These are phyloP conservation scores for Drosophila sordidapex DNA, from an alignment of 2,888 invertebrate species.

Conservation along the genomic window DNA sequence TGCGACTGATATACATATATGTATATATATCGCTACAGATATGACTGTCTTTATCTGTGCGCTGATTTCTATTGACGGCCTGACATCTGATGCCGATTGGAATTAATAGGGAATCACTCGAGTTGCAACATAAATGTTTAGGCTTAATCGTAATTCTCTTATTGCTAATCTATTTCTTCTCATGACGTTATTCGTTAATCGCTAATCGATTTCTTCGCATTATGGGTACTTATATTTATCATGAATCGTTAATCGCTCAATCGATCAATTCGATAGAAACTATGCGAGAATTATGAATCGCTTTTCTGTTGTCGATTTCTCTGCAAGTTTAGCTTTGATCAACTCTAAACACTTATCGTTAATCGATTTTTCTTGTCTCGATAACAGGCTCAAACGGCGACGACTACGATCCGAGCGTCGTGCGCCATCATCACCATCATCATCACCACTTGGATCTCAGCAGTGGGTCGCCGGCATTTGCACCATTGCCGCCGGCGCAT, in stretches of 20 bases:
- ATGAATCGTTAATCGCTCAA: neutral
- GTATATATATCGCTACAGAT: slow-evolving; percentile 46
- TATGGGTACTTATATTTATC: neutral
- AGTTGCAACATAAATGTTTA: slow-evolving; percentile 1
- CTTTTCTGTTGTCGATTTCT: neutral
- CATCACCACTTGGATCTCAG: slow-evolving; percentile 70
- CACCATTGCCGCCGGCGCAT: slow-evolving; percentile 40
- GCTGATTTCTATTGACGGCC: slow-evolving; percentile 36
- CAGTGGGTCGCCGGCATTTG: slow-evolving; percentile 45
- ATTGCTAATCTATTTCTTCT: slow-evolving; percentile 4
- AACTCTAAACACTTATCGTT: slow-evolving; percentile 14
- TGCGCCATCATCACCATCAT: slow-evolving; percentile 71
- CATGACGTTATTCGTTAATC: neutral
- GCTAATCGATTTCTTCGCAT: slow-evolving; percentile 1
- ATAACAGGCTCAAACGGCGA: slow-evolving; percentile 88
- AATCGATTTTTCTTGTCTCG: neutral
- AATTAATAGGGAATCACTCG: slow-evolving; percentile 27
- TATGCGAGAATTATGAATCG: neutral
- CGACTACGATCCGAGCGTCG: slow-evolving; percentile 86
- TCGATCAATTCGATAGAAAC: neutral
- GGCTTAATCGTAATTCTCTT: slow-evolving; percentile 6
- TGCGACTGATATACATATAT: neutral
- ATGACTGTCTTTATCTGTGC: slow-evolving; percentile 52
- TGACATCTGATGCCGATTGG: slow-evolving; percentile 53
- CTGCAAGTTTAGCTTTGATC: neutral